phyloP scores from a whole-genome alignment of 2,888 invertebrate genomes.

The Erebia ligea region DNA sequence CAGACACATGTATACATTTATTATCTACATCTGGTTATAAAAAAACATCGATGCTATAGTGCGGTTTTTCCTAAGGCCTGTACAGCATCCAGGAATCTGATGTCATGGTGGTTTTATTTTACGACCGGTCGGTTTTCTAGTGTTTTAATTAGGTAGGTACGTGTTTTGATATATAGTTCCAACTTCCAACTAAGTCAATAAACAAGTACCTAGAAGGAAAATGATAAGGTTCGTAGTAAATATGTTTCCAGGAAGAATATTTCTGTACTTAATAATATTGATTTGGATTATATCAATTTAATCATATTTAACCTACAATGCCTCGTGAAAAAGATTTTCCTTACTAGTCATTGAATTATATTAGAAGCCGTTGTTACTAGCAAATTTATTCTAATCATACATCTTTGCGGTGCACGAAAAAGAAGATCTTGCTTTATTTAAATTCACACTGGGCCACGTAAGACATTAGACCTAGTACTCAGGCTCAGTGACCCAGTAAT shows the following conservation, averaged over 20 bases:
- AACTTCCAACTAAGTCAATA: conserved; percentile 7
- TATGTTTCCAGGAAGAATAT: conserved; percentile 14
- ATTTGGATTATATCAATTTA: not conserved
- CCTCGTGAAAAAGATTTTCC: conserved; percentile 7
- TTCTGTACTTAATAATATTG: not conserved
- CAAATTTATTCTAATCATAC: not conserved
- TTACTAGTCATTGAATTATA: not conserved
- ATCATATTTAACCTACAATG: conserved; percentile 7
- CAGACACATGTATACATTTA: no score
- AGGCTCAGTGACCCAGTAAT: no score
- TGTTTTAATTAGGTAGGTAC: conserved; percentile 30
- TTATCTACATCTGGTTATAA: not conserved
- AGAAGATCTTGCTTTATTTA: no score
- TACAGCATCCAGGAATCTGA: conserved; percentile 31
- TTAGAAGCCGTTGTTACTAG: not conserved
- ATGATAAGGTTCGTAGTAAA: conserved; percentile 3
- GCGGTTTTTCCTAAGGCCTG: conserved; percentile 15
- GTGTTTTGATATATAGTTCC: conserved; percentile 10
- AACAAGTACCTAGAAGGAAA: conserved; percentile 17
- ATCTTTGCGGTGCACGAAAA: not conserved
- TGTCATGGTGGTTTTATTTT: conserved; percentile 29
- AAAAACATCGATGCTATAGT: not conserved
- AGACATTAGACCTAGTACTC: no score
- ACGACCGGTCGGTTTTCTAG: conserved; percentile 32
- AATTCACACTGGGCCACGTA: no score